Base-by-base conservation (phyloP, 2,797 vertebrate species). In the Phyllotis vaccarum region DNA sequence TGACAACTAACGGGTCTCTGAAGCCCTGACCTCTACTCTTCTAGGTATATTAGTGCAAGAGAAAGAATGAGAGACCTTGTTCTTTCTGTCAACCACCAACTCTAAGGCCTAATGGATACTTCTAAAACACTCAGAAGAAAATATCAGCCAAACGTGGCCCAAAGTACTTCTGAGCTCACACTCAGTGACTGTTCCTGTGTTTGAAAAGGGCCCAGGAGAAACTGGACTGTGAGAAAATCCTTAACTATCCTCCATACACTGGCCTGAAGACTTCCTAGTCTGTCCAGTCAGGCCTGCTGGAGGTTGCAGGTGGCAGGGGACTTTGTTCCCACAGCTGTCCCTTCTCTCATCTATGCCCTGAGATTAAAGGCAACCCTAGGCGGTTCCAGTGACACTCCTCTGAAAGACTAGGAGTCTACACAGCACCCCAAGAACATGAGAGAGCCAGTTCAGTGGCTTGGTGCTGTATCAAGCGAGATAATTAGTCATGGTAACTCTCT, bases 121-220 rank as follows among this genome's bases (percentile, higher is more conserved):
- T 62, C 46, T 52, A 72, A 40, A 68, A 76, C 72, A 62, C 56
- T 83, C 52, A 34, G 60, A 56, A 27, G 19, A 24, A 46, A 68
- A n/a, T 6, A 81, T 83, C 10, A 76, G 40, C 24, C 19, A 40
- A 37, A 62, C 8, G 22, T 1, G 37, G 66, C 29, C 80, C 49
- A 11, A 7, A 5, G 40, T 22, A 17, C 37, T 70, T 76, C 17
- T 46, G n/a, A 74, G 81, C 22, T 37, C 19, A 46, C 8, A 3
- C 21, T 27, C 1, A 34, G 43, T 0, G n/a, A 6, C 17, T 17
- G 37, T 6, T 11, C 22, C 2, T 9, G 7, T 19, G 13, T 21
- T 62, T 37, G 46, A 4, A 56, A 66, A 22, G 29, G 64, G 46
- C 19, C 17, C 2, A 16, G 16, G 10, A 14, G 49, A 40, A 16